Percentiles rank a stretch among this genome's conserved stretches.
Evolutionary conservation across 2,797 vertebrate species (phyloP).

Genomic region (Pangasius mekongensis): DNA sequence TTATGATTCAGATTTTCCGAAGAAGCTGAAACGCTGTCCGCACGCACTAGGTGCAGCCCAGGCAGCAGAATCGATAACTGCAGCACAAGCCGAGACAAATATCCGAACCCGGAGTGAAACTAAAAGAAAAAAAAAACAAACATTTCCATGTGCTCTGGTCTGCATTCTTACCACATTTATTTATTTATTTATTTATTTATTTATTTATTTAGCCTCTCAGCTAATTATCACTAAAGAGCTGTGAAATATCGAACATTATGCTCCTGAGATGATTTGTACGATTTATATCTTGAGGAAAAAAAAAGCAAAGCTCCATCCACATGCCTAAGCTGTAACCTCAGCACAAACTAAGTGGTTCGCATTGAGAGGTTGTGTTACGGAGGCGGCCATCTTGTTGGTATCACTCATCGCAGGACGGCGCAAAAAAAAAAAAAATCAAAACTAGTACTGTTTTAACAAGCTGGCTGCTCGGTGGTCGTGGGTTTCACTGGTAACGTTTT

Average conservation of each 20-base stretch:
- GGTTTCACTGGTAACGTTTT: background rate
- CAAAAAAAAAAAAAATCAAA: background rate
- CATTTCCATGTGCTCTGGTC: background rate
- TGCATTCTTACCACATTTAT: background rate
- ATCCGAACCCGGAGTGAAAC: background rate
- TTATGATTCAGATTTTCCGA: background rate
- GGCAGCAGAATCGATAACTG: background rate
- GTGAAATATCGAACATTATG: background rate
- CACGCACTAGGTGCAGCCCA: background rate
- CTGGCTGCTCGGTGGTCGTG: background rate
- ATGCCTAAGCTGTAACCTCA: background rate
- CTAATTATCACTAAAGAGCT: background rate
- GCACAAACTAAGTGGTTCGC: background rate
- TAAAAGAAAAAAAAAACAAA: no score
- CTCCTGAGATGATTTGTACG: background rate
- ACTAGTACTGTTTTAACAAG: background rate
- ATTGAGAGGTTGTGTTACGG: background rate
- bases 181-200: no score
- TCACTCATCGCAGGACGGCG: background rate
- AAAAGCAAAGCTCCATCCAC: background rate
- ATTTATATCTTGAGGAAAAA: background rate
- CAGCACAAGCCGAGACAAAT: constrained; percentile 23
- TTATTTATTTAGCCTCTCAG: background rate
- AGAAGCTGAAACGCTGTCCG: background rate
- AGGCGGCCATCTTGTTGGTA: background rate